Evolutionary conservation across 2,113 vertebrate genomes (phyloP).

Genomic region (Globicephala melas): DNA sequence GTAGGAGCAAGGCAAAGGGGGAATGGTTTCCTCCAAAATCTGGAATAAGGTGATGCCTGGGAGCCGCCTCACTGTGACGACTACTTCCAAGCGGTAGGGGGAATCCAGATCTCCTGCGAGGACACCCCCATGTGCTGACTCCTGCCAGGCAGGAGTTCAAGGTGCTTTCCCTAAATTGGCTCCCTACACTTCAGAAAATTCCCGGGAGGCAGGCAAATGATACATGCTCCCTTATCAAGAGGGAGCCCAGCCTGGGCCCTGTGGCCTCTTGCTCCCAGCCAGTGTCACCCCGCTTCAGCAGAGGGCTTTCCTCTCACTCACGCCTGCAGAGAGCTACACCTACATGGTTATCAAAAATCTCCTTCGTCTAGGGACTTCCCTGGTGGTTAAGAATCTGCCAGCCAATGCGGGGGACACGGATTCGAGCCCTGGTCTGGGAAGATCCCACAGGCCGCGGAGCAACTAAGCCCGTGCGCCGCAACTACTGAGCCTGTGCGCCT

Average conservation of each 20-base stretch:
- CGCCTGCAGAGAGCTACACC: background rate
- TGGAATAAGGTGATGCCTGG: background rate
- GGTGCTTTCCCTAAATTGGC: background rate
- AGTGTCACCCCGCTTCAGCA: background rate
- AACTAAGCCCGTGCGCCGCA: rapidly evolving
- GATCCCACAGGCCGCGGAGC: too few species aligned
- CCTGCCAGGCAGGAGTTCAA: background rate
- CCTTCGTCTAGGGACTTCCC: too few species aligned
- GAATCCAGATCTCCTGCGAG: background rate
- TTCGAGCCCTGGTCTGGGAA: too few species aligned
- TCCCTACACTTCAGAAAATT: background rate
- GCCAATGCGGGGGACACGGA: too few species aligned
- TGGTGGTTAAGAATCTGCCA: too few species aligned
- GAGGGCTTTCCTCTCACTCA: background rate
- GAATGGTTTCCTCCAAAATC: background rate
- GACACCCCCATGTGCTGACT: background rate
- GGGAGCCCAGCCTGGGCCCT: background rate
- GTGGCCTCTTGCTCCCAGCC: background rate
- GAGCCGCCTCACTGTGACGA: background rate
- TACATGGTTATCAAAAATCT: background rate
- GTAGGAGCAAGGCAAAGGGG: background rate
- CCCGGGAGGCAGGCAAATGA: background rate
- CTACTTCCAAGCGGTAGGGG: background rate
- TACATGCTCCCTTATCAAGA: background rate
- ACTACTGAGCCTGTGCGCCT: too few species aligned